Evolutionary conservation across 2,888 invertebrate species (phyloP), one percentile per base, ranked within the genome.

Genomic region (Morinoia aosen): DNA sequence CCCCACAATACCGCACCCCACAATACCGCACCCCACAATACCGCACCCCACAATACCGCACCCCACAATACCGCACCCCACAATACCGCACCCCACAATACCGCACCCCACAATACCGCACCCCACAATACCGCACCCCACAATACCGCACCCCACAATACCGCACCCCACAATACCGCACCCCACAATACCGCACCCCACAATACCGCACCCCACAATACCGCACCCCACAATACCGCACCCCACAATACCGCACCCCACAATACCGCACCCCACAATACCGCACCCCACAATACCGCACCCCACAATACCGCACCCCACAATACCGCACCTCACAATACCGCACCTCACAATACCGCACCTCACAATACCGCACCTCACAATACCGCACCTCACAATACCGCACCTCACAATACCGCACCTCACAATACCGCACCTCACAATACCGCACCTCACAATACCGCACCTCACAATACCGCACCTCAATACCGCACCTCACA

Each of bases 161-260:
- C 48, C 2, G 2, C 48, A 48, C 5, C 48, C 5, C 48, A 48
- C 48, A 48, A 48, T 48, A 5, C 48, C 64, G 1, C 33, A 64
- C 16, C 16, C 7, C 64, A 16, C 7, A 16, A 3, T 64, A 16
- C 16, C 48, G 2, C 48, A 48, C 48, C 48, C 5, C 48, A 48
- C 48, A 48, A 48, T 4, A 5, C 48, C 48, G 2, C 48, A 48
- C 5, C 48, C 5, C 76, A 76, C 76, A 33, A 1, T 76, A 10
- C 76, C 76, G 2, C n/a, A n/a, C n/a, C n/a, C n/a, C 19, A 7
- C 8, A 7, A 16, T 39, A 2, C 11, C 96, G 48, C 40, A 96
- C 96, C 96, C 95, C 64, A 91, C 95, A 96, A 88, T 96, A 95
- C 12, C 76, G 16, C 12, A 96, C 95, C 16, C n/a, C 64, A 64